Base-by-base conservation (phyloP, 2,888 invertebrate species). In the Sphaerophoria rueppellii region DNA sequence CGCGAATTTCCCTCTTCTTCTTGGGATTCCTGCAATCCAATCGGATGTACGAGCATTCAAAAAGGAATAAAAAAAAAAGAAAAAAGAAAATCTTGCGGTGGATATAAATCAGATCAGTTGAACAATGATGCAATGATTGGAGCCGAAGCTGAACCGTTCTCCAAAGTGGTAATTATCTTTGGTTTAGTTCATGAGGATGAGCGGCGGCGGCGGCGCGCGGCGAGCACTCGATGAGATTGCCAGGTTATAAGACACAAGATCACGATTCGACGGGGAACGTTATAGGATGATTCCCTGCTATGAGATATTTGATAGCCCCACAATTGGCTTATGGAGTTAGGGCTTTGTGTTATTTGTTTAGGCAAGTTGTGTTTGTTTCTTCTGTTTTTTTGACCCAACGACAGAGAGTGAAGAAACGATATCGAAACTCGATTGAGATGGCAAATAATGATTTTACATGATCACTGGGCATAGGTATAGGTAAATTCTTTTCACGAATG, bases 71-170 rank as follows among this genome's bases (percentile, higher is more conserved):
- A 32, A 11, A 37, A 2, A 24, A 37, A 5, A 24, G 12, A 60
- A 24, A 12, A 46, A 5, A 16, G 32, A 12, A 5, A n/a, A n/a
- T n/a, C n/a, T 43, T 48, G 9, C 34, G 48, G 24, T 55, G 75
- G 55, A 63, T 69, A 80, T 72, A 81, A 76, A 80, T 81, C 80
- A 80, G 76, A 80, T 85, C 76, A 80, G 83, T 70, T 76, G 71
- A 80, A 76, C 80, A 76, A 76, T 81, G 72, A 80, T 85, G 80
- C 83, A 85, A 85, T 76, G 76, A 76, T 85, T 81, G 83, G 75
- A 71, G 54, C 40, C 48, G 35, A 71, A 63, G 54, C 40, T 37
- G 35, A 74, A 52, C 67, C 61, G 43, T 35, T 55, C 67, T 63
- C 32, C 48, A 81, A 24, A 72, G 81, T 73, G 72, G 72, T 81